Evolutionary conservation across 1,140 invertebrate species (phyloP).

Genomic region (Drosophila miranda): DNA sequence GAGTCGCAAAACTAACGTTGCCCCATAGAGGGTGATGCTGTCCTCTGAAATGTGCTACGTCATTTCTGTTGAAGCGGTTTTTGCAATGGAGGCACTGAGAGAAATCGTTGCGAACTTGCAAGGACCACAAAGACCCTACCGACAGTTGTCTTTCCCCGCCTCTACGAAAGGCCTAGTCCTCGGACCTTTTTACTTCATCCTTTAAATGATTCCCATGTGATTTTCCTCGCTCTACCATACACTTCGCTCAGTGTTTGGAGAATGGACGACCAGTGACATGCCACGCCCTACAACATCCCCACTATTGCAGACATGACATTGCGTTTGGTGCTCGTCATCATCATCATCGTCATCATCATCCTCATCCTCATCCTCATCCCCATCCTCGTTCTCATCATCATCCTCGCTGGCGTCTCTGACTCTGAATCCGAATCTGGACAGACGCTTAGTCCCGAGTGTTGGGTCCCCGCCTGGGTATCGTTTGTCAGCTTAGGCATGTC

Average conservation of each 20-base stretch:
- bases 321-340: slow-evolving; percentile 26
- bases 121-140: no score
- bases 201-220: no score
- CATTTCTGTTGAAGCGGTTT: slow-evolving; percentile 40
- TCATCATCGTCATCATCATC: neutral
- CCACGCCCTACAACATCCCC: slow-evolving; percentile 28
- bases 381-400: slow-evolving; percentile 20
- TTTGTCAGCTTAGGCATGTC: slow-evolving; percentile 72
- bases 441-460: slow-evolving; percentile 9
- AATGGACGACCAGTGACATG: slow-evolving; percentile 31
- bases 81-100: slow-evolving; percentile 36
- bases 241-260: slow-evolving; percentile 32
- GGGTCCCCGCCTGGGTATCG: slow-evolving; percentile 48
- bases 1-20: neutral
- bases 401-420: slow-evolving; percentile 41
- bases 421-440: slow-evolving; percentile 52
- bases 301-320: slow-evolving; percentile 41
- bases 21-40: slow-evolving; percentile 1
- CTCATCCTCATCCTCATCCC: slow-evolving; percentile 27
- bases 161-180: no score
- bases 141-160: no score
- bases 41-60: slow-evolving; percentile 56
- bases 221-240: neutral
- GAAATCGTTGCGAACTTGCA: slow-evolving; percentile 5
- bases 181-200: no score